Conservation (phyloP, 2,888 invertebrate species). For the Carabus problematicus region DNA sequence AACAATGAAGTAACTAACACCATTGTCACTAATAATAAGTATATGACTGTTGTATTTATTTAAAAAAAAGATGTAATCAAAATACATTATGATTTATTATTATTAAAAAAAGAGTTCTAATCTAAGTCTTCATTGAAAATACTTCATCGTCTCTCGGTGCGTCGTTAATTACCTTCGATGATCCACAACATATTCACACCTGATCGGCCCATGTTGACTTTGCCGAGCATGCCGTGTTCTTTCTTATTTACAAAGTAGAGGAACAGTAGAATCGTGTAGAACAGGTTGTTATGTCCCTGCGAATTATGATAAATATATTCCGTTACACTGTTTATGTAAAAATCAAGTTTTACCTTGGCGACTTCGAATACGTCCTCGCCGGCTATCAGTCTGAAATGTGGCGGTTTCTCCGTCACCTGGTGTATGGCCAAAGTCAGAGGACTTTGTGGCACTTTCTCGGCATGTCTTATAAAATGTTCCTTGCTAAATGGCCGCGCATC, state of each 20-base stretch:
- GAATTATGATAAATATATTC: conserved; percentile 51
- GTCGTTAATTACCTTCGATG: conserved; percentile 60
- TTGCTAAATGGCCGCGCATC: conserved; percentile 72
- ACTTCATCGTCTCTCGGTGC: too few species aligned
- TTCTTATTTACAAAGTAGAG: conserved; percentile 76
- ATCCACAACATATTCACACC: conserved; percentile 88
- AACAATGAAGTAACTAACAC: conserved; percentile 5
- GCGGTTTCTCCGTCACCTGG: conserved; percentile 70
- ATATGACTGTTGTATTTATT: conserved; percentile 15
- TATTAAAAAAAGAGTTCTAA: conserved; percentile 5
- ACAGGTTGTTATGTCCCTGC: conserved; percentile 86
- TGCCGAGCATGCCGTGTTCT: conserved; percentile 77
- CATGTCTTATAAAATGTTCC: conserved; percentile 59
- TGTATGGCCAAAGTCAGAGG: conserved; percentile 67
- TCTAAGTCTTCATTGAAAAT: conserved; percentile 14
- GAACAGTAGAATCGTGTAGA: conserved; percentile 85
- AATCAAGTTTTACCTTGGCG: conserved; percentile 63
- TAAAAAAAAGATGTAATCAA: conserved; percentile 21
- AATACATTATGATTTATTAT: conserved; percentile 14
- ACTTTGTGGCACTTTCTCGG: conserved; percentile 58
- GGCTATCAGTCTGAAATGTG: conserved; percentile 73
- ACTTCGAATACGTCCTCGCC: conserved; percentile 73
- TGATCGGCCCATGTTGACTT: conserved; percentile 77
- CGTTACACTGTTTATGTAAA: neutral
- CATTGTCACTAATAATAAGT: neutral